Percentiles rank a stretch among this genome's conserved stretches.
Conservation (phyloP, 92 coral and sea anemone genomes). For the Epizoanthus scotinus region DNA sequence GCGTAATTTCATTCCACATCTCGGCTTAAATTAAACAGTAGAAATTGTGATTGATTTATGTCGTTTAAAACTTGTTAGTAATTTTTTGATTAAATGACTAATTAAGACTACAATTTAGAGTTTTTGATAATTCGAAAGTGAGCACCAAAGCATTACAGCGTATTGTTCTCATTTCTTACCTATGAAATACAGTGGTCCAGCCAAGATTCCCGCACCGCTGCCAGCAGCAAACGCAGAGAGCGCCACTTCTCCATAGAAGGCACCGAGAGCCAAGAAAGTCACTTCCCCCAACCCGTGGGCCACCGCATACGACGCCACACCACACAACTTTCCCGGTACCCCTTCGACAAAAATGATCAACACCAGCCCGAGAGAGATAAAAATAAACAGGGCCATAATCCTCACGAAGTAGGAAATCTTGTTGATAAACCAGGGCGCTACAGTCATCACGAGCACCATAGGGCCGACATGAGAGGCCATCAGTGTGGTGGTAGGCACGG, state of each 20-base stretch:
- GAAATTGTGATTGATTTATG: too few species aligned
- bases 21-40: too few species aligned
- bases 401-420: conserved; percentile 73
- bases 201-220: conserved; percentile 76
- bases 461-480: conserved; percentile 81
- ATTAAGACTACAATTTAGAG: too few species aligned
- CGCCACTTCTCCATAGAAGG: conserved; percentile 76
- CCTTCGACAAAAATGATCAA: conserved; percentile 59
- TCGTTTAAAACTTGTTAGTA: too few species aligned
- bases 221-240: conserved; percentile 82
- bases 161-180: conserved; percentile 44
- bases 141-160: too few species aligned
- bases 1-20: too few species aligned
- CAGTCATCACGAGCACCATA: conserved; percentile 65
- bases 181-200: conserved; percentile 75
- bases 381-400: conserved; percentile 59
- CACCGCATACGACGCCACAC: conserved; percentile 73
- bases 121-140: too few species aligned
- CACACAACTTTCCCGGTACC: conserved; percentile 68
- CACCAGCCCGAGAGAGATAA: conserved; percentile 70
- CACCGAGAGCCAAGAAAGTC: conserved; percentile 72
- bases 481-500: conserved; percentile 70
- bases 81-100: too few species aligned
- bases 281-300: conserved; percentile 84
- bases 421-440: conserved; percentile 84